These are phyloP conservation scores for Iguana delicatissima DNA, from an alignment of 2,797 vertebrate genomes.

Conservation along the genomic window DNA sequence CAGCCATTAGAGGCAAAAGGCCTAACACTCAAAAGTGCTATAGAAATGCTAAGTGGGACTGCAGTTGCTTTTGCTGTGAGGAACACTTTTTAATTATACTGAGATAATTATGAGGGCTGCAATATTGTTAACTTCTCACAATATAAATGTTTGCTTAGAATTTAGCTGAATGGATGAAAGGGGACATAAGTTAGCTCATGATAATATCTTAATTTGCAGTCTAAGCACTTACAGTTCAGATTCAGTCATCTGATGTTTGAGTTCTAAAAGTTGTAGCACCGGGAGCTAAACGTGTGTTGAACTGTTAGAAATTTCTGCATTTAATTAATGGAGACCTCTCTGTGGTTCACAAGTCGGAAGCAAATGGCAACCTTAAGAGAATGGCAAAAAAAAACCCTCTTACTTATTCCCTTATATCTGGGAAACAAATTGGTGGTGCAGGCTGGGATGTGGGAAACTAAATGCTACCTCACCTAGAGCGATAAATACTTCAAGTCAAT, in stretches of 20 bases:
- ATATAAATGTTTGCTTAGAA: conserved; percentile 28
- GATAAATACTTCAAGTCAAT: neutral
- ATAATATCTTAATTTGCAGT: conserved; percentile 24
- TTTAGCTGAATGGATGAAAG: conserved; percentile 18
- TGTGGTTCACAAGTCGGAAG: neutral
- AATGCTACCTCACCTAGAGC: neutral
- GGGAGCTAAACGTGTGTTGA: neutral
- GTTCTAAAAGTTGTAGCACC: neutral
- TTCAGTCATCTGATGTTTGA: neutral
- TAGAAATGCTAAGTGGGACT: neutral
- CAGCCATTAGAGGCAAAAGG: neutral
- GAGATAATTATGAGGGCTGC: neutral
- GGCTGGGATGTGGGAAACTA: neutral
- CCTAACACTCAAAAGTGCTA: conserved; percentile 1
- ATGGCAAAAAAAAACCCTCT: neutral
- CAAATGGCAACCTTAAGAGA: neutral
- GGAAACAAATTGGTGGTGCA: neutral
- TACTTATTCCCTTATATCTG: neutral
- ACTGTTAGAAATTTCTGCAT: conserved; percentile 14
- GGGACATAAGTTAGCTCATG: neutral
- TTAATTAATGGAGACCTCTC: conserved; percentile 12
- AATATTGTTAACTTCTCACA: conserved; percentile 6
- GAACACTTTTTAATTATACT: conserved; percentile 30
- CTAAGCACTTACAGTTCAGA: conserved; percentile 11
- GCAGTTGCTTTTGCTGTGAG: neutral